A percentile compares a stretch with the other conserved stretches of the same genome.
Conservation (phyloP, 2,888 invertebrate genomes). For the Ligdia adustata region DNA sequence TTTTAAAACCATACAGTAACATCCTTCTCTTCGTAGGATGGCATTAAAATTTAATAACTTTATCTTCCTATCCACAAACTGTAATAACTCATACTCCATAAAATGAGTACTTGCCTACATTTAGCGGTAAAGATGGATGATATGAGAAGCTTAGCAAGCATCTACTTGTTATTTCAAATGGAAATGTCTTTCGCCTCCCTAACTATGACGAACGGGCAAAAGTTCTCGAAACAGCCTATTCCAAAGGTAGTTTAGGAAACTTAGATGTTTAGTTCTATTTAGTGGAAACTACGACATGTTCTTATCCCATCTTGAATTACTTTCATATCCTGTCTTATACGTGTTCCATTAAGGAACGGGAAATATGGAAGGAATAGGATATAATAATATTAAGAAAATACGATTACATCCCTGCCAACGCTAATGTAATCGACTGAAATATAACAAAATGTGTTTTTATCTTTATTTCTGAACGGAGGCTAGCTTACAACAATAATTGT, state of each 20-base stretch:
- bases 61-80: no score
- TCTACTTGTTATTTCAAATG: slow-evolving; percentile 10
- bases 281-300: slow-evolving; percentile 28
- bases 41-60: no score
- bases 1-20: no score
- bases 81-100: no score
- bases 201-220: slow-evolving; percentile 26
- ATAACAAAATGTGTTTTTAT: slow-evolving; percentile 18
- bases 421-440: slow-evolving; percentile 24
- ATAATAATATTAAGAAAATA: slow-evolving; percentile 28
- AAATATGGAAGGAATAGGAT: slow-evolving; percentile 26
- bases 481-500: not conserved
- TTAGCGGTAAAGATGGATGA: not conserved
- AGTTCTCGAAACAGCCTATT: slow-evolving; percentile 23
- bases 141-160: slow-evolving; percentile 5
- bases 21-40: no score
- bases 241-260: slow-evolving; percentile 16
- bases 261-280: slow-evolving; percentile 26
- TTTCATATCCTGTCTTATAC: slow-evolving; percentile 29
- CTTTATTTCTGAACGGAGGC: slow-evolving; percentile 1
- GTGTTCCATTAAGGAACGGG: slow-evolving; percentile 26
- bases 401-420: slow-evolving; percentile 18
- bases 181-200: slow-evolving; percentile 17
- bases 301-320: slow-evolving; percentile 25
- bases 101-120: no score